Evolutionary conservation across 2,888 invertebrate genomes (phyloP).

Genomic region (Athalia cordata): DNA sequence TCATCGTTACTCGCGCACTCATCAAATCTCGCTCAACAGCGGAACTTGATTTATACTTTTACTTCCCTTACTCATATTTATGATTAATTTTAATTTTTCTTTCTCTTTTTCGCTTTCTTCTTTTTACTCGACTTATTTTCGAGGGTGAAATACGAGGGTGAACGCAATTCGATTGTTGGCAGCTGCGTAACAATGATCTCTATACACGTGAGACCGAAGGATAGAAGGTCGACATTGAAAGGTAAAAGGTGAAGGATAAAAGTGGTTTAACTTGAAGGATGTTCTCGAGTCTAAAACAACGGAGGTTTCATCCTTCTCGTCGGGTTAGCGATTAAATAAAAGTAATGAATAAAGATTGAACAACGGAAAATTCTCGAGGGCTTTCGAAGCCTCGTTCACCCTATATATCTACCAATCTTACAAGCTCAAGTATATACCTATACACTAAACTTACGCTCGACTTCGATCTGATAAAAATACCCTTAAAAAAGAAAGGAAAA

Average conservation of each 20-base stretch:
- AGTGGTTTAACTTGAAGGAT: conserved; percentile 6
- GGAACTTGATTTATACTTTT: no score
- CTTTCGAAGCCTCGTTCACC: not conserved
- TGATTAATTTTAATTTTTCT: not conserved
- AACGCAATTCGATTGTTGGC: not conserved
- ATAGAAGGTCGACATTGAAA: no score
- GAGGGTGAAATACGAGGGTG: conserved; percentile 10
- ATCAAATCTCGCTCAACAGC: no score
- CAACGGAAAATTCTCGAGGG: not conserved
- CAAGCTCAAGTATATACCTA: not conserved
- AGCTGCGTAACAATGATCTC: no score
- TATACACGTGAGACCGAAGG: no score
- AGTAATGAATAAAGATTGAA: not conserved
- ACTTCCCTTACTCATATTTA: not conserved
- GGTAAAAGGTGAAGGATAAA: conserved; percentile 15
- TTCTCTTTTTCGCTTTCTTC: not conserved
- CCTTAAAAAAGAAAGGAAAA: not conserved
- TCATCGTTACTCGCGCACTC: no score
- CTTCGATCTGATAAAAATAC: not conserved
- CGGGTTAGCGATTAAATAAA: not conserved
- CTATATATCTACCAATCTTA: not conserved
- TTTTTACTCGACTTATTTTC: not conserved
- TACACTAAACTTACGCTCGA: no score
- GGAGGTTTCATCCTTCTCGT: not conserved
- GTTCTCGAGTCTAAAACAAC: not conserved